phyloP scores from a whole-genome alignment of 2,888 invertebrate genomes.

The Octonoba sinensis region DNA sequence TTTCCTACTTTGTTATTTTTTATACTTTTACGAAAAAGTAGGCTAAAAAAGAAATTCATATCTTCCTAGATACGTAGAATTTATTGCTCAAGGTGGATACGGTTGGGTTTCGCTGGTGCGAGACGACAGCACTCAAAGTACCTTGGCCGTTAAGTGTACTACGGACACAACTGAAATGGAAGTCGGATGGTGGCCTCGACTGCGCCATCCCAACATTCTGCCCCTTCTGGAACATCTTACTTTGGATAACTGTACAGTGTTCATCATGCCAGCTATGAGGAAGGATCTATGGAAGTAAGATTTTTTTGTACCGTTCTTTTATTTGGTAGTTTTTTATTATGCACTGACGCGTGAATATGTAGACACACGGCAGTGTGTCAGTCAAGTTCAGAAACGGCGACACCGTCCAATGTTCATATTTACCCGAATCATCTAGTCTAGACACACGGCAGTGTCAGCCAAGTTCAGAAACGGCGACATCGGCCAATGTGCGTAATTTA shows the following conservation, averaged over 20 bases:
- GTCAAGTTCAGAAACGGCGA: background rate
- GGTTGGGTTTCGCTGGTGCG: conserved; percentile 33
- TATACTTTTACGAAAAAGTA: too few relatives aligned
- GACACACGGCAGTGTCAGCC: too few relatives aligned
- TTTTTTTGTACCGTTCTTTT: too few relatives aligned
- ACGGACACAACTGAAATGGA: conserved; percentile 32
- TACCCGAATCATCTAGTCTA: too few relatives aligned
- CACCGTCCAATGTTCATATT: background rate
- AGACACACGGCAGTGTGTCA: too few relatives aligned
- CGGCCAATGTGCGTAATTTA: too few relatives aligned
- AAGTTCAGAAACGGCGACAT: too few relatives aligned
- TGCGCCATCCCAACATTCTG: conserved; percentile 27
- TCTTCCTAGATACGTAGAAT: conserved; percentile 28
- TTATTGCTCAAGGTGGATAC: conserved; percentile 35
- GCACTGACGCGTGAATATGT: background rate
- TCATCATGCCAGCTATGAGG: conserved; percentile 41
- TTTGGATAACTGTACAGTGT: conserved; percentile 25
- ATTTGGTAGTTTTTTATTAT: background rate
- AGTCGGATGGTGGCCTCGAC: conserved; percentile 30
- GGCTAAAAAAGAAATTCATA: too few relatives aligned
- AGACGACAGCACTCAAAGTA: conserved; percentile 5
- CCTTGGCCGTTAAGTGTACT: conserved; percentile 35
- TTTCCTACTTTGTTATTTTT: too few relatives aligned
- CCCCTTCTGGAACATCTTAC: conserved; percentile 31
- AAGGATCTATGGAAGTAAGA: conserved; percentile 44